Conservation (phyloP, 1,140 invertebrate species). For the Solenopsis fugax region DNA sequence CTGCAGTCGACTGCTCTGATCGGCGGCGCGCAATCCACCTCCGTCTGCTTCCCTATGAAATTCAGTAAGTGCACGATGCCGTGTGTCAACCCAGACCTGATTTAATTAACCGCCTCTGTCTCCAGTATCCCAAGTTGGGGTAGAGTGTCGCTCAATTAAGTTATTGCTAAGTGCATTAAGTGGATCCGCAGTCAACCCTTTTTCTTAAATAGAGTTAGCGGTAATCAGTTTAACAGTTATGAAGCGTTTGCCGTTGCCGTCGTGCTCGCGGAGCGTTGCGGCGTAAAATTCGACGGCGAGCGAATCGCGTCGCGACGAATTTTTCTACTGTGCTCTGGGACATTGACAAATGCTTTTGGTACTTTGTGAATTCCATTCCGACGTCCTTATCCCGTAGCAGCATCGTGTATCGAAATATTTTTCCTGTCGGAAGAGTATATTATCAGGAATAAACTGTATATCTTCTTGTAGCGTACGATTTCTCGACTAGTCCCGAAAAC, state of each 20-base stretch:
- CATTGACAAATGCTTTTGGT: background rate
- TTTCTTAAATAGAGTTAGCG: constrained; percentile 84
- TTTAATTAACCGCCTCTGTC: constrained; percentile 82
- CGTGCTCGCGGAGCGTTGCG: background rate
- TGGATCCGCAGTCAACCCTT: constrained; percentile 74
- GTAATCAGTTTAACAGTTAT: constrained; percentile 85
- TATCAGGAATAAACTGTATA: background rate
- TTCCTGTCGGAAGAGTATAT: background rate
- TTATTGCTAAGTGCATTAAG: constrained; percentile 87
- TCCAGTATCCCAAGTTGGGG: constrained; percentile 80
- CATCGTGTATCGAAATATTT: background rate
- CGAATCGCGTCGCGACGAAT: background rate
- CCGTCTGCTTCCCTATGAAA: constrained; percentile 86
- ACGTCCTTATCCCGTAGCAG: background rate
- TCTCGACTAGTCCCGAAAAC: constrained; percentile 80
- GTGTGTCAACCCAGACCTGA: constrained; percentile 73
- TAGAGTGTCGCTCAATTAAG: constrained; percentile 84
- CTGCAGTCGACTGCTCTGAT: constrained; percentile 84
- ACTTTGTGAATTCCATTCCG: background rate
- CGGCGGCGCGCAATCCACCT: constrained; percentile 82
- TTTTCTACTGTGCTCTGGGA: background rate
- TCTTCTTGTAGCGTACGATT: constrained; percentile 82
- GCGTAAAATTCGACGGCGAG: background rate
- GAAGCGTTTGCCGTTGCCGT: constrained; percentile 68
- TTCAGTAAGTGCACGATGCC: constrained; percentile 83